Percentiles rank a stretch among this genome's conserved stretches.
Evolutionary conservation across 2,113 vertebrate genomes (phyloP).

Genomic region (Salminus brasiliensis): DNA sequence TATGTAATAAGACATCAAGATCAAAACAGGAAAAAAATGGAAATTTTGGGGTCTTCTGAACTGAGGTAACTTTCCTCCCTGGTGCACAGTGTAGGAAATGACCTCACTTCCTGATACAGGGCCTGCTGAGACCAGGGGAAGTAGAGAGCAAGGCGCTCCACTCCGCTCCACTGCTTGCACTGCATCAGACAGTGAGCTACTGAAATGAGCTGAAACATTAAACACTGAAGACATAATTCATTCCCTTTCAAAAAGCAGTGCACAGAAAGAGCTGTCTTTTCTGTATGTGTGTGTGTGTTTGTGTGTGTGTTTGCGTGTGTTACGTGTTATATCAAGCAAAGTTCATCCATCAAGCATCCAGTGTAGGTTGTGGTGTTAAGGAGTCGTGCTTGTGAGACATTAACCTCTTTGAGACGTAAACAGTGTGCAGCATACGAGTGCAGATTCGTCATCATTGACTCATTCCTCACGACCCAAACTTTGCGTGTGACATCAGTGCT

Average conservation of each 20-base stretch:
- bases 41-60: conserved; percentile 67
- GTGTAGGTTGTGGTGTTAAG: background rate
- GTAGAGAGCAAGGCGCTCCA: conserved; percentile 44
- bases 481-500: background rate
- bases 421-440: background rate
- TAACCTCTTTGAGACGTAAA: background rate
- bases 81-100: conserved; percentile 70
- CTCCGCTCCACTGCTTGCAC: background rate
- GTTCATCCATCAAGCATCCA: too few relatives aligned
- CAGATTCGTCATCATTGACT: background rate
- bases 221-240: background rate
- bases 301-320: background rate
- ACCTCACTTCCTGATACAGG: conserved; percentile 70
- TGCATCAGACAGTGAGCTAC: background rate
- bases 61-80: conserved; percentile 64
- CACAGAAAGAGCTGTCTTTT: conserved; percentile 4
- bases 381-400: background rate
- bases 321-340: background rate
- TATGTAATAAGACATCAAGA: background rate
- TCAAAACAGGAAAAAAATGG: conserved; percentile 24
- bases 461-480: background rate
- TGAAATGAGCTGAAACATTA: background rate
- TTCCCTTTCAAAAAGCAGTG: background rate
- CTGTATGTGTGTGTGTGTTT: background rate
- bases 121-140: conserved; percentile 45